A percentile compares a stretch with the other conserved stretches of the same genome.
Evolutionary conservation across 2,888 invertebrate genomes (phyloP).

Genomic region (Marronus borbonicus): DNA sequence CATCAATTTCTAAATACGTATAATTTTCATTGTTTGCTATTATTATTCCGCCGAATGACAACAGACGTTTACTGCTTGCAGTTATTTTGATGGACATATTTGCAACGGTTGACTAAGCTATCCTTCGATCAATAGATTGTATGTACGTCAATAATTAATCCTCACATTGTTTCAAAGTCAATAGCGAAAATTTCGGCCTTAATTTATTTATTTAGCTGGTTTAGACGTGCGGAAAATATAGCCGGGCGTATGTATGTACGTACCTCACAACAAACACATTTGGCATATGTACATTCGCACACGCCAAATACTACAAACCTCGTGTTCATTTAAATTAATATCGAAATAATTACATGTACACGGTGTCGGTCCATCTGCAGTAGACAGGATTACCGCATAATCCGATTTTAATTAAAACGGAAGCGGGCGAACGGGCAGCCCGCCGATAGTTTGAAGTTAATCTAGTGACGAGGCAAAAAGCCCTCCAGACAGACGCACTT

Average conservation of each 20-base stretch:
- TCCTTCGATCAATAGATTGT: too few species aligned
- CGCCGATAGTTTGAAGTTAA: conserved; percentile 43
- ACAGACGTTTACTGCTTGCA: too few species aligned
- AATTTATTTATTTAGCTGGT: background rate
- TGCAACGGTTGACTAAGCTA: too few species aligned
- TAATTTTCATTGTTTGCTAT: too few species aligned
- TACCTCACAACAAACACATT: too few species aligned
- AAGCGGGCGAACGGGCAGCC: background rate
- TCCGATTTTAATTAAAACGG: conserved; percentile 41
- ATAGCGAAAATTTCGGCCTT: background rate
- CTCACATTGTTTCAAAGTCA: background rate
- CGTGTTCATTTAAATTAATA: conserved; percentile 35
- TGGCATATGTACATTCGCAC: too few species aligned
- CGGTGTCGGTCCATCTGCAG: conserved; percentile 31
- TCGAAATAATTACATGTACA: conserved; percentile 29
- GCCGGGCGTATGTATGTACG: too few species aligned
- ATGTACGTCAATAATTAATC: too few species aligned
- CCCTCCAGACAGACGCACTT: background rate
- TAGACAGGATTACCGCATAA: conserved; percentile 38
- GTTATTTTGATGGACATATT: too few species aligned
- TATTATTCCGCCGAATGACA: too few species aligned
- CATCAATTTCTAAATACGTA: too few species aligned
- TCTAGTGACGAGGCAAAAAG: conserved; percentile 10
- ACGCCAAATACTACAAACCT: background rate
- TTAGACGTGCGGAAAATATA: background rate